phyloP scores from a whole-genome alignment of 1,140 invertebrate genomes.

The Wiebesia pumilae region DNA sequence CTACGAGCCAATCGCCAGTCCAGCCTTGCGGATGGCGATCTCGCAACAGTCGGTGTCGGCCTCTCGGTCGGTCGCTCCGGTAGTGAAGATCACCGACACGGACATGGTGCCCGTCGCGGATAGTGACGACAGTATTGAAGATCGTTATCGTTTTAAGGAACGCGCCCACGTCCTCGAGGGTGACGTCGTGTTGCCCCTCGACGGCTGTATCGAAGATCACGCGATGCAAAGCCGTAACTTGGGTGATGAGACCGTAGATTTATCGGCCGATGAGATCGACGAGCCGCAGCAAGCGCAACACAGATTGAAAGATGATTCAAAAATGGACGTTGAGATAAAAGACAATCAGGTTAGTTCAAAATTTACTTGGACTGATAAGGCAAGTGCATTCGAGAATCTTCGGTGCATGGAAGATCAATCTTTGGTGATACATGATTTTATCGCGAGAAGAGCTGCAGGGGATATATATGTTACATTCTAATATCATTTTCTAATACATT shows the following conservation, averaged over 20 bases:
- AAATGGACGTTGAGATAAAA: slow-evolving; percentile 79
- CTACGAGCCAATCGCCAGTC: slow-evolving; percentile 84
- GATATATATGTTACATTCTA: no score
- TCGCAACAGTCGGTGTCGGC: slow-evolving; percentile 66
- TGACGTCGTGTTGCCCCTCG: slow-evolving; percentile 70
- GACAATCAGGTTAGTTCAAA: slow-evolving; percentile 76
- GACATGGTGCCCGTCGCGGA: slow-evolving; percentile 72
- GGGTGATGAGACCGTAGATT: slow-evolving; percentile 64
- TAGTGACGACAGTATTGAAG: slow-evolving; percentile 72
- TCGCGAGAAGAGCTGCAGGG: no score
- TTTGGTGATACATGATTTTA: no score
- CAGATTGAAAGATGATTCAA: slow-evolving; percentile 73
- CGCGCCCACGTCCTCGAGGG: slow-evolving; percentile 68
- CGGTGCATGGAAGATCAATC: no score
- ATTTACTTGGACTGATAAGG: no score
- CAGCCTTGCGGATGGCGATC: slow-evolving; percentile 60
- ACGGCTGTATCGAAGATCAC: slow-evolving; percentile 71
- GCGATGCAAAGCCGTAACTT: slow-evolving; percentile 71
- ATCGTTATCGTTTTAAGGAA: slow-evolving; percentile 64
- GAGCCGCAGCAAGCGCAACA: slow-evolving; percentile 74
- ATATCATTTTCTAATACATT: no score
- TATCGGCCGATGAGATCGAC: slow-evolving; percentile 65
- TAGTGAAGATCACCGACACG: slow-evolving; percentile 72
- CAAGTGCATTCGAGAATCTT: no score
- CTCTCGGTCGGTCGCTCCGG: slow-evolving; percentile 68